Percentiles rank a stretch among this genome's conserved stretches.
phyloP scores from a whole-genome alignment of 2,797 vertebrate species.

The Cottoperca gobio region DNA sequence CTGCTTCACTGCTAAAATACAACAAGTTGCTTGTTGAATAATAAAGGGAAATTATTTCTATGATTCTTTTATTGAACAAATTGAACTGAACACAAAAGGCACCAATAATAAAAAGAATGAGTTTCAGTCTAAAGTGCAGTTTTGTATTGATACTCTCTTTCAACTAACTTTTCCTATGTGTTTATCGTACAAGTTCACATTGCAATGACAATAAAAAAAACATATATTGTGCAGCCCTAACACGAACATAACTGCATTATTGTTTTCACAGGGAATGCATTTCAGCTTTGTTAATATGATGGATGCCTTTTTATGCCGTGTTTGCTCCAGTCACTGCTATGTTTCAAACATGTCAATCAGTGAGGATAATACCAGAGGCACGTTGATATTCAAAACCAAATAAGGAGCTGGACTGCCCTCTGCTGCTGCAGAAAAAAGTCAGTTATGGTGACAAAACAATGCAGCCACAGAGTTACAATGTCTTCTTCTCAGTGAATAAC shows the following conservation, averaged over 20 bases:
- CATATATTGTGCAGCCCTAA: no score
- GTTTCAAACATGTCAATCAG: slow-evolving; percentile 11
- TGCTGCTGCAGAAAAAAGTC: slow-evolving; percentile 12
- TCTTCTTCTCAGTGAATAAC: slow-evolving; percentile 9
- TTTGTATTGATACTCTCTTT: no score
- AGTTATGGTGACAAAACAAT: slow-evolving; percentile 33
- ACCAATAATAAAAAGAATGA: no score
- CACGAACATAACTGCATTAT: neutral
- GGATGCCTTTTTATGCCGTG: neutral
- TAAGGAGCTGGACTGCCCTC: slow-evolving; percentile 15
- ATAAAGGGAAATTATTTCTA: no score
- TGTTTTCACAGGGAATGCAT: slow-evolving; percentile 1
- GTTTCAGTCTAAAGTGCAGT: no score
- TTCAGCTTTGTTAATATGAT: neutral
- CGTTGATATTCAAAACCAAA: slow-evolving; percentile 21
- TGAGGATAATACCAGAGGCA: neutral
- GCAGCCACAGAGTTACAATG: slow-evolving; percentile 32
- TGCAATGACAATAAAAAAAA: no score
- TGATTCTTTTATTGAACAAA: no score
- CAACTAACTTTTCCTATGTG: no score
- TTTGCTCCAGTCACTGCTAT: neutral
- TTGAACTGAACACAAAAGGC: no score
- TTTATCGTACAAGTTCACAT: no score
- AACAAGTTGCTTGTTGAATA: no score
- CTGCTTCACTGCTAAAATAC: no score